Conservation (phyloP, 2,888 invertebrate species). For the Brachynemurus nebulosus region DNA sequence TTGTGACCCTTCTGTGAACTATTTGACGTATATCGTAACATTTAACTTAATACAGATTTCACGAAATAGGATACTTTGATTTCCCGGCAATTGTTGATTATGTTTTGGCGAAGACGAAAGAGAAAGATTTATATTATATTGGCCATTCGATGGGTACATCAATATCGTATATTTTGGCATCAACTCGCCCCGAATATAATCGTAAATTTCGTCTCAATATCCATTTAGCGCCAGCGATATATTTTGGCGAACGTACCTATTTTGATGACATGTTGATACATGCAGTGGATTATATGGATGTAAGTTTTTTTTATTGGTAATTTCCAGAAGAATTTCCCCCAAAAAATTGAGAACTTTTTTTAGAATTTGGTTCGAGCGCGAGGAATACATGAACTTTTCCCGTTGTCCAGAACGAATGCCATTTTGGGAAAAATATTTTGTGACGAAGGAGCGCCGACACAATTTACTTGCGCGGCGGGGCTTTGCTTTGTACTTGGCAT, state of each 20-base stretch:
- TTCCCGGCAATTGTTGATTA: conserved; percentile 45
- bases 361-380: conserved; percentile 15
- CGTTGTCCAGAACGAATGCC: conserved; percentile 23
- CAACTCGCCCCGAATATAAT: conserved; percentile 29
- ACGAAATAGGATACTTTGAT: conserved; percentile 48
- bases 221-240: conserved; percentile 27
- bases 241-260: conserved; percentile 21
- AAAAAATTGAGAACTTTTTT: background rate
- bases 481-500: conserved; percentile 46
- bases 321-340: too few species aligned
- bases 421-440: conserved; percentile 30
- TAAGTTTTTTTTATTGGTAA: background rate
- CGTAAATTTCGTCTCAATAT: conserved; percentile 27
- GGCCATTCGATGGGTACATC: conserved; percentile 49
- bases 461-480: conserved; percentile 41
- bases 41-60: conserved; percentile 32
- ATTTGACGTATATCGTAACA: too few species aligned
- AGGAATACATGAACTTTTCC: conserved; percentile 26
- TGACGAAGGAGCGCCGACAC: conserved; percentile 30
- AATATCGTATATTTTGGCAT: conserved; percentile 32
- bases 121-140: conserved; percentile 38
- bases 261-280: conserved; percentile 12
- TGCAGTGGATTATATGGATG: background rate
- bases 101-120: conserved; percentile 35
- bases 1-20: too few species aligned